These are phyloP conservation scores for Eupithecia exiguata DNA, from an alignment of 2,888 invertebrate species.

Conservation along the genomic window DNA sequence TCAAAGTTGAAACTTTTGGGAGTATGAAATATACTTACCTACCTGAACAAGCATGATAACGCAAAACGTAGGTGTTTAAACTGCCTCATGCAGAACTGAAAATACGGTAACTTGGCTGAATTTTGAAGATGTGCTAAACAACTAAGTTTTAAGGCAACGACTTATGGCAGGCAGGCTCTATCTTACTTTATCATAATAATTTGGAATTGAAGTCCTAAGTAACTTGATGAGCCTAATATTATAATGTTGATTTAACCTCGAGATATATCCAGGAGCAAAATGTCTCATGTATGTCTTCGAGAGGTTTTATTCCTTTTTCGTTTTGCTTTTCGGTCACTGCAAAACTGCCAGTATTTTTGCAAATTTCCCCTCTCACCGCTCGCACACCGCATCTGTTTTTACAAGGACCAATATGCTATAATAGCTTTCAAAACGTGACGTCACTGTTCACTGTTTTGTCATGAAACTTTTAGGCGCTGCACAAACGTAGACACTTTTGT, in stretches of 20 bases:
- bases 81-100: neutral
- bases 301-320: too few species aligned
- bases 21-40: neutral
- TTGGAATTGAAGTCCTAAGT: neutral
- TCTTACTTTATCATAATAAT: neutral
- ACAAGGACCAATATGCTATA: too few species aligned
- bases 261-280: too few species aligned
- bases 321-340: too few species aligned
- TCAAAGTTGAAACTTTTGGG: neutral
- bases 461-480: too few species aligned
- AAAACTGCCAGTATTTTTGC: too few species aligned
- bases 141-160: constrained; percentile 1
- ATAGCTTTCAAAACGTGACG: too few species aligned
- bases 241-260: neutral
- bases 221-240: neutral
- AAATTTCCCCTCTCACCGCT: too few species aligned
- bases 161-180: neutral
- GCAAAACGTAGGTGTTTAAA: neutral
- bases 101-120: neutral
- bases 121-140: constrained; percentile 7
- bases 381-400: too few species aligned
- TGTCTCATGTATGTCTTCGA: too few species aligned
- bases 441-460: too few species aligned
- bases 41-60: constrained; percentile 7
- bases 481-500: too few species aligned